Evolutionary conservation across 2,797 vertebrate genomes (phyloP), one percentile per base, ranked within the genome.

Genomic region (Sebastes iracundus): DNA sequence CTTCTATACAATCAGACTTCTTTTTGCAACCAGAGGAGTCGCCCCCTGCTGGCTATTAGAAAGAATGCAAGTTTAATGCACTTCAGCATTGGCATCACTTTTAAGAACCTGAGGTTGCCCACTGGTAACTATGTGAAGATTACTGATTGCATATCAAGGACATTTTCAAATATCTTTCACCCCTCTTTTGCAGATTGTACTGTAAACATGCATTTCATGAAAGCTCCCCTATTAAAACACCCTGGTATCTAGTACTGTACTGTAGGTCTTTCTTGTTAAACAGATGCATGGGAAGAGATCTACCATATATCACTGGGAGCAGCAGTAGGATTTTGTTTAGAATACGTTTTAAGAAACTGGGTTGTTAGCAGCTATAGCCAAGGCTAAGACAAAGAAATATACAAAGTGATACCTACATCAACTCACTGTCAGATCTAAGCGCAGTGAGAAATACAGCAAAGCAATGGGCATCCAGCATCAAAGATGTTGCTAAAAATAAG

Each of bases 81-180:
- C 38, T 42, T 42, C 38, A 6, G 13, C 13, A 42, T 42, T 42
- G 14, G 14, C 38, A 0, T 42, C 6, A 42, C 3, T 42, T 42
- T 16, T 18, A 0, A 42, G 38, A 38, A 0, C 5, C 35, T 2
- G 2, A 2, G 0, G 42, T 46, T 16, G 42, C 42, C 42, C 42
- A 46, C 0, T 16, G 25, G 25, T 14, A 38, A 42, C 38, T 42
- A 42, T 0, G 7, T 38, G 3, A 64, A 25, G 8, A 46, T 63
- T 63, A 3, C n/a, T 23, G 4, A 56, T 12, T 35, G 53, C 18
- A 55, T 5, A 32, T 49, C 49, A 49, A 58, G 12, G 74, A 33
- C 14, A 23, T 52, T 61, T 46, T 66, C 18, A 52, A 59, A 23
- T 3, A 12, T n/a, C 3, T 20, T 23, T 60, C 25, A 55, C 0